Conservation (phyloP, 92 coral and sea anemone genomes). For the Parazoanthus swiftii region DNA sequence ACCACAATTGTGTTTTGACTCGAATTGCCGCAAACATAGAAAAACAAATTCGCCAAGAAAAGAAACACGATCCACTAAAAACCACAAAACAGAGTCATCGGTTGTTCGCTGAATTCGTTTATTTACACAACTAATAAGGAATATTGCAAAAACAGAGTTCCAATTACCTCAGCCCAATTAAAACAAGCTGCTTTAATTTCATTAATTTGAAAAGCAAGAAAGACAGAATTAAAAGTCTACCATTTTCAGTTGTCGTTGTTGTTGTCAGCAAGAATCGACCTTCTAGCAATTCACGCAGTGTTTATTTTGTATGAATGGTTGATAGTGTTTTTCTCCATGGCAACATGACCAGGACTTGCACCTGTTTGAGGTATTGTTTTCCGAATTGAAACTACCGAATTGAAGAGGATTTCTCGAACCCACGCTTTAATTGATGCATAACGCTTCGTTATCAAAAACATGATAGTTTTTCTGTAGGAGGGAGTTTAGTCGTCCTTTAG, state of each 20-base stretch:
- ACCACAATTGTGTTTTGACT: neutral
- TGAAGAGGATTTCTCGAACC: neutral
- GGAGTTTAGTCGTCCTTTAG: neutral
- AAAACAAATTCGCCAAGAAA: slow-evolving; percentile 8
- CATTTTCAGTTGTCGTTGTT: neutral
- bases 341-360: slow-evolving; percentile 34
- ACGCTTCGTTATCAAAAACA: neutral
- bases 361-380: slow-evolving; percentile 35
- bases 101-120: neutral
- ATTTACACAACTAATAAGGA: slow-evolving; percentile 41
- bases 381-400: slow-evolving; percentile 4
- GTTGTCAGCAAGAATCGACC: neutral
- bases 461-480: slow-evolving; percentile 19
- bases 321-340: slow-evolving; percentile 59
- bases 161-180: slow-evolving; percentile 1
- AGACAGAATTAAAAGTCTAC: neutral
- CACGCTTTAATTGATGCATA: neutral
- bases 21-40: neutral
- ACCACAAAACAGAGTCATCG: slow-evolving; percentile 30
- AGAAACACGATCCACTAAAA: neutral
- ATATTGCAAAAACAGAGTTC: neutral
- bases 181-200: neutral
- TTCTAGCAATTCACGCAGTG: neutral
- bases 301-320: slow-evolving; percentile 32
- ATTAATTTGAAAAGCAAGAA: neutral